A percentile compares a stretch with the other conserved stretches of the same genome.
phyloP scores from a whole-genome alignment of 2,888 invertebrate genomes.

The Noctuana brunneofusca region DNA sequence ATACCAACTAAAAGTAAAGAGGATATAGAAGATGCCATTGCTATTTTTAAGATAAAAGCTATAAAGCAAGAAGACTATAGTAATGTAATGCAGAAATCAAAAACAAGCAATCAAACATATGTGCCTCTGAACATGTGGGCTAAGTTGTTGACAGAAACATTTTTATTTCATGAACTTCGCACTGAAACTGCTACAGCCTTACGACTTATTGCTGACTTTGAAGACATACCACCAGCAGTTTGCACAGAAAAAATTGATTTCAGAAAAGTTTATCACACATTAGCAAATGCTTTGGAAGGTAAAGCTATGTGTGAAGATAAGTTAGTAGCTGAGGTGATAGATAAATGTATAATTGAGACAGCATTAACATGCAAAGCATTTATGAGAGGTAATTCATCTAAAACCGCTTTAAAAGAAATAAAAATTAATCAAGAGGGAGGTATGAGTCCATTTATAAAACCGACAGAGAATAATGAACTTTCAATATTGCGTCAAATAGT shows the following conservation, averaged over 20 bases:
- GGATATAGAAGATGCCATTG: conserved; percentile 53
- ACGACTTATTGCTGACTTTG: conserved; percentile 67
- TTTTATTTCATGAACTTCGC: conserved; percentile 53
- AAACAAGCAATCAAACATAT: conserved; percentile 40
- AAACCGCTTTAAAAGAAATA: conserved; percentile 48
- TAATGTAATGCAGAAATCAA: conserved; percentile 35
- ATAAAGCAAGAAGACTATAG: conserved; percentile 36
- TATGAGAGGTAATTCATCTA: conserved; percentile 49
- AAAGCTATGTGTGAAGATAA: conserved; percentile 55
- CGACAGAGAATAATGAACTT: conserved; percentile 51
- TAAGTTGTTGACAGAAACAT: conserved; percentile 54
- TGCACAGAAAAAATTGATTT: conserved; percentile 60
- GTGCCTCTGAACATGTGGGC: conserved; percentile 64
- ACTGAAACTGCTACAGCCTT: conserved; percentile 63
- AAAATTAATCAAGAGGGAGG: conserved; percentile 47
- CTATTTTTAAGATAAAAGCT: conserved; percentile 52
- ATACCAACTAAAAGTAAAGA: conserved; percentile 52
- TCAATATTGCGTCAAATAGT: conserved; percentile 52
- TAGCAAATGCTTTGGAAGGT: conserved; percentile 72
- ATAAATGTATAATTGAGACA: conserved; percentile 65
- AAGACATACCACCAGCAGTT: conserved; percentile 53
- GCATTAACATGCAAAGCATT: conserved; percentile 61
- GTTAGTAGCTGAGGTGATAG: conserved; percentile 47
- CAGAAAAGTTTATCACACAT: conserved; percentile 56
- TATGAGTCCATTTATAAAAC: conserved; percentile 47